phyloP scores from a whole-genome alignment of 2,113 vertebrate genomes.

The Phasianus colchicus region DNA sequence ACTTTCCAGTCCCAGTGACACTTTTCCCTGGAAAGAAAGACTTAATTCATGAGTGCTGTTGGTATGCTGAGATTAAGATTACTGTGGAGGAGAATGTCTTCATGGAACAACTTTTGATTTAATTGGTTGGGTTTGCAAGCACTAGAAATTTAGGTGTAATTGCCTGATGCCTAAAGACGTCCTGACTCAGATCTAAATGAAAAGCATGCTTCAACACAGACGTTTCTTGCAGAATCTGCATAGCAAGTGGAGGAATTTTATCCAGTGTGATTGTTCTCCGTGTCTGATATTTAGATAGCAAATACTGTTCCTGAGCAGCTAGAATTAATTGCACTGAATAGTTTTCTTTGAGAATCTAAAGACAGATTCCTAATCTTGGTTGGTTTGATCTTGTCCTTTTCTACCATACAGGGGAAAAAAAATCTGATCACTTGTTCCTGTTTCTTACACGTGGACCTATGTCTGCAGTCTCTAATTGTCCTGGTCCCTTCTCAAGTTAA shows the following conservation, averaged over 20 bases:
- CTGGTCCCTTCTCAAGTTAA: not conserved
- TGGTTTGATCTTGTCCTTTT: not conserved
- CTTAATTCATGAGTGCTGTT: not conserved
- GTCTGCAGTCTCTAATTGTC: not conserved
- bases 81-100: not conserved
- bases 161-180: not conserved
- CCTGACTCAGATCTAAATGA: not conserved
- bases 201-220: not conserved
- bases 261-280: fast-evolving
- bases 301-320: not conserved
- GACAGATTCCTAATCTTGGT: not conserved
- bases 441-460: fast-evolving
- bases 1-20: not conserved
- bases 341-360: not conserved
- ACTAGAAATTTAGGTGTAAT: not conserved
- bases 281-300: not conserved
- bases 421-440: not conserved
- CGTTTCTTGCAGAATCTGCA: not conserved
- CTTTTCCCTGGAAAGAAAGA: not conserved
- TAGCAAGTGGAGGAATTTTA: not conserved
- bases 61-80: not conserved
- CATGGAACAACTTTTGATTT: not conserved
- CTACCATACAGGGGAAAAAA: not conserved
- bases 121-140: not conserved
- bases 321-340: not conserved